Evolutionary conservation across 1,140 invertebrate species (phyloP).

Genomic region (Leguminivora glycinivorella): DNA sequence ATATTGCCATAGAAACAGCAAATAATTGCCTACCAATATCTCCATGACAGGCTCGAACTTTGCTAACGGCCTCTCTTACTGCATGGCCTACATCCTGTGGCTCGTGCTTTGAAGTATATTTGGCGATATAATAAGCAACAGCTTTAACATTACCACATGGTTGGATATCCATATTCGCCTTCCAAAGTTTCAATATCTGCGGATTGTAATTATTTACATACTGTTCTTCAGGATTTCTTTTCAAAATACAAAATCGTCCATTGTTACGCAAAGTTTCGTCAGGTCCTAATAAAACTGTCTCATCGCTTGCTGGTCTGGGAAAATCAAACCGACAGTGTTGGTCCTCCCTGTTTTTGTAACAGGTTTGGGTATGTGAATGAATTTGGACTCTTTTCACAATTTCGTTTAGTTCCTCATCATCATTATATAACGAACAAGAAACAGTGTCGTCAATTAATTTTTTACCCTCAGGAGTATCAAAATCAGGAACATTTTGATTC

Average conservation of each 20-base stretch:
- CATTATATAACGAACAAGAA: slow-evolving; percentile 5
- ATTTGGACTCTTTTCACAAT: slow-evolving; percentile 24
- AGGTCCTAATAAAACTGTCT: not conserved
- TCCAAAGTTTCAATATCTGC: no score
- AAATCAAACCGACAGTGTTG: slow-evolving; percentile 24
- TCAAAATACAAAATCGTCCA: slow-evolving; percentile 25
- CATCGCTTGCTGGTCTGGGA: not conserved
- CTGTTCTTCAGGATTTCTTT: not conserved
- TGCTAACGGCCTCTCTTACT: not conserved
- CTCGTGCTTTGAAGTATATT: slow-evolving; percentile 5
- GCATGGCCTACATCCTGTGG: not conserved
- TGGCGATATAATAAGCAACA: slow-evolving; percentile 22
- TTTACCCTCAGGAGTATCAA: not conserved
- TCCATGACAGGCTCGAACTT: not conserved
- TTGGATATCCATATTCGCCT: no score
- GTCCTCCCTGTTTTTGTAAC: slow-evolving; percentile 18
- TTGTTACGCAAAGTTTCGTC: slow-evolving; percentile 23
- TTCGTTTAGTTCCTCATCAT: slow-evolving; percentile 1
- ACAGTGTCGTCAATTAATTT: not conserved
- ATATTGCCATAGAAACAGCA: slow-evolving; percentile 30
- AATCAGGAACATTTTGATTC: not conserved
- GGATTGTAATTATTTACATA: slow-evolving; percentile 28
- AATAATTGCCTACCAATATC: not conserved
- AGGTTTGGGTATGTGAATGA: slow-evolving; percentile 23
- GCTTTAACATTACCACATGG: no score